phyloP scores from a whole-genome alignment of 2,113 vertebrate species.

The Myrmecobius fasciatus region DNA sequence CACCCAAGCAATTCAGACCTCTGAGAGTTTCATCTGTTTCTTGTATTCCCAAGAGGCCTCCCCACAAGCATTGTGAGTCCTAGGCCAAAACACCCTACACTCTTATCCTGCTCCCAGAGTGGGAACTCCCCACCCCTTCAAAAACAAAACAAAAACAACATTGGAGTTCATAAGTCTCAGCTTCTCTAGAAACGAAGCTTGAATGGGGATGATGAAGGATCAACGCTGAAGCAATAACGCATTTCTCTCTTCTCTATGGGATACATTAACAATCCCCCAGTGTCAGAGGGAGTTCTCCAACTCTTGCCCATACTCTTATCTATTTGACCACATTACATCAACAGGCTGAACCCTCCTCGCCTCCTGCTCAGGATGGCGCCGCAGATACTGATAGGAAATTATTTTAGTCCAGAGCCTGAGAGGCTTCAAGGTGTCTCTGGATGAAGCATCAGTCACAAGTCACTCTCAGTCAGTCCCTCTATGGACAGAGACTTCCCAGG shows the following conservation, averaged over 20 bases:
- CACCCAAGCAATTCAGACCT: constrained; percentile 14
- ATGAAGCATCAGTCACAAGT: background rate
- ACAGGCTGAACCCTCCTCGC: constrained; percentile 38
- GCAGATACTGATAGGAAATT: background rate
- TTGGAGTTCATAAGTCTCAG: background rate
- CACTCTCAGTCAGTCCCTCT: constrained; percentile 29
- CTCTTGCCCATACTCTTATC: constrained; percentile 56
- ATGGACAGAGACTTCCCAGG: background rate
- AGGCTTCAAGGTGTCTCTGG: constrained; percentile 7
- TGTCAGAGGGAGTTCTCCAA: constrained; percentile 36
- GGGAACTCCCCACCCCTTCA: background rate
- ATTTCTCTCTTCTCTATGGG: constrained; percentile 61
- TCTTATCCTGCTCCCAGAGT: background rate
- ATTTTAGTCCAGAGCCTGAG: constrained; percentile 26
- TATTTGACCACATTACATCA: constrained; percentile 63
- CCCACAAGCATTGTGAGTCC: background rate
- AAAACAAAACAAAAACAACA: background rate
- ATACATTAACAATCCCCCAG: constrained; percentile 66
- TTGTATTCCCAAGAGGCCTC: background rate
- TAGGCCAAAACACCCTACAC: background rate
- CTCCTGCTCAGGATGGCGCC: constrained; percentile 44
- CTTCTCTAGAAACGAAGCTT: background rate
- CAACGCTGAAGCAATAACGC: constrained; percentile 73
- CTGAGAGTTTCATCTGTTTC: background rate
- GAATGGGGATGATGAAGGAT: constrained; percentile 42